Conservation (phyloP, 1,140 invertebrate genomes). For the Aphidius ervi region DNA sequence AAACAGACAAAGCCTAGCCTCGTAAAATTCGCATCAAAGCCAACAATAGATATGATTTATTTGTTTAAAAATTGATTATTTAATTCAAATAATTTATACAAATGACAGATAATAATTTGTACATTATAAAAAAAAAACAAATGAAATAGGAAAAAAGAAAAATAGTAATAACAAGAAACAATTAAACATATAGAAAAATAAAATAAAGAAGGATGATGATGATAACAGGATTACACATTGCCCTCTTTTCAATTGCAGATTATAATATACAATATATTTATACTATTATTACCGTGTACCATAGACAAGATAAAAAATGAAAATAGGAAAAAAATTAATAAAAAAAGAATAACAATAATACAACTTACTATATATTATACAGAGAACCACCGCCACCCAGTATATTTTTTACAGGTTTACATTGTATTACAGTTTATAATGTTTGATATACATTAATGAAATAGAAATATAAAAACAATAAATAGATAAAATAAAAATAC, state of each 20-base stretch:
- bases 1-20: too few species aligned
- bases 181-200: not conserved
- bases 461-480: constrained; percentile 30
- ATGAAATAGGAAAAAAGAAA: not conserved
- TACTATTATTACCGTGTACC: constrained; percentile 50
- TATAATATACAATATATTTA: constrained; percentile 54
- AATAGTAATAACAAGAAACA: not conserved
- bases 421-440: constrained; percentile 56
- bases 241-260: constrained; percentile 32
- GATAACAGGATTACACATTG: constrained; percentile 23
- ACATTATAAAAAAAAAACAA: not conserved
- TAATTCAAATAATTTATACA: too few species aligned
- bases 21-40: too few species aligned
- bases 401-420: constrained; percentile 57
- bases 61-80: too few species aligned
- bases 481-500: constrained; percentile 17
- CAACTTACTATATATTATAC: constrained; percentile 50
- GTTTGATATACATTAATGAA: constrained; percentile 48
- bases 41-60: too few species aligned
- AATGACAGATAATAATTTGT: too few species aligned
- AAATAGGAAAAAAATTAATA: constrained; percentile 3
- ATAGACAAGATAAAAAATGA: constrained; percentile 28
- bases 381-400: constrained; percentile 52
- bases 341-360: constrained; percentile 46
- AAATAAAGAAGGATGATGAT: constrained; percentile 22